These are phyloP conservation scores for Zaprionus capensis DNA, from an alignment of 1,140 invertebrate genomes.

Conservation along the genomic window DNA sequence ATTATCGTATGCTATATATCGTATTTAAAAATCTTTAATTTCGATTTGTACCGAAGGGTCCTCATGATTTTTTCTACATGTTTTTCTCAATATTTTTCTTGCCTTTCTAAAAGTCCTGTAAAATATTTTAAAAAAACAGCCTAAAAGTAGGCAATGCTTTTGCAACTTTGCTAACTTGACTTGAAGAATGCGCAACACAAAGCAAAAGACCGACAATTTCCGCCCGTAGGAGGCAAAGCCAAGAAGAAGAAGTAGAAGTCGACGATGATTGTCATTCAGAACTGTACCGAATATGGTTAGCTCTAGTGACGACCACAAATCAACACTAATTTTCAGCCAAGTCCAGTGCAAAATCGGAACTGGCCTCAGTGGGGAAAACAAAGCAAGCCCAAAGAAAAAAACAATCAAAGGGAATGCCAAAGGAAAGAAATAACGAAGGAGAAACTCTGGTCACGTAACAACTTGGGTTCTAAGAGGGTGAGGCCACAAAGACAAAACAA, in stretches of 20 bases:
- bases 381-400: constrained; percentile 38
- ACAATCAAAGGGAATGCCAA: constrained; percentile 53
- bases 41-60: too few species aligned
- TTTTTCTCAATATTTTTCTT: too few species aligned
- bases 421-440: constrained; percentile 16
- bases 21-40: too few species aligned
- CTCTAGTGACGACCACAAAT: constrained; percentile 33
- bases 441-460: constrained; percentile 72
- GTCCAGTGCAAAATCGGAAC: constrained; percentile 14
- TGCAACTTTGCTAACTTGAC: neutral
- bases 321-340: constrained; percentile 44
- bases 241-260: neutral
- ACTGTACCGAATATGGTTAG: constrained; percentile 33
- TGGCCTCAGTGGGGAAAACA: constrained; percentile 17
- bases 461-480: constrained; percentile 23
- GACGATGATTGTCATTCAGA: constrained; percentile 54
- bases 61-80: too few species aligned
- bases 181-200: neutral
- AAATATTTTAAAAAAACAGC: neutral
- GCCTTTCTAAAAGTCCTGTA: neutral
- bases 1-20: too few species aligned
- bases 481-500: constrained; percentile 21
- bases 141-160: neutral
- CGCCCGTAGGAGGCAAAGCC: neutral
- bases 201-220: constrained; percentile 19